Evolutionary conservation across 2,113 vertebrate genomes (phyloP), one percentile per base, ranked within the genome.

Genomic region (Tenebrosternarchus preto): DNA sequence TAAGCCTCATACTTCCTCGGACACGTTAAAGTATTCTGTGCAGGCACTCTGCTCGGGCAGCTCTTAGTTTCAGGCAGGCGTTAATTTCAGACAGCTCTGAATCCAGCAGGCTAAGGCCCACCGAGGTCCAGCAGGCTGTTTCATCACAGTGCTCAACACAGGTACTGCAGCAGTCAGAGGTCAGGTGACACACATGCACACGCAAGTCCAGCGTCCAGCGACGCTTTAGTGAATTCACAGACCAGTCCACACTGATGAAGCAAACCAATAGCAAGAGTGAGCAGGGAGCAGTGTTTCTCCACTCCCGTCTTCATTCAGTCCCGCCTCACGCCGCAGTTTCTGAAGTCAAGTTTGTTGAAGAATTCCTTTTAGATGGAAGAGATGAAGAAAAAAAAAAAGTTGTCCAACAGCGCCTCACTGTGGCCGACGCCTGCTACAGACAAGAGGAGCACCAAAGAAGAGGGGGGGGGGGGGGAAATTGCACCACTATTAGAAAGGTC

Each of bases 101-200:
- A 33, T 66, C 63, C 17, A 5, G 11, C 17, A 6, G 16, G 27
- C 56, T 63, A 46, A 82, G 67, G 68, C 73, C 33, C 57, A 55
- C 27, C 50, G 50, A 73, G 61, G 29, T 60, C 78, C 61, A n/a
- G n/a, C n/a, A n/a, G n/a, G 68, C 64, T 9, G 12, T 15, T 50
- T 63, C 55, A 83, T 93, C 91, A 93, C 91, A 92, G 91, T 92
- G 90, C 84, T 88, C 81, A 77, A 84, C 87, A 78, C 46, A 66
- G 63, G 22, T 67, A 20, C 22, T 63, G 24, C 71, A 24, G 33
- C 25, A 36, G 33, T 36, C n/a, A n/a, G n/a, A n/a, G n/a, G n/a
- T 36, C 33, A 66, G 70, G 46, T 15, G 55, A 80, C n/a, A n/a
- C n/a, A n/a, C n/a, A n/a, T n/a, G n/a, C n/a, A n/a, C n/a, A n/a